Evolutionary conservation across 2,113 vertebrate species (phyloP).

Genomic region (Haemorhous mexicanus): DNA sequence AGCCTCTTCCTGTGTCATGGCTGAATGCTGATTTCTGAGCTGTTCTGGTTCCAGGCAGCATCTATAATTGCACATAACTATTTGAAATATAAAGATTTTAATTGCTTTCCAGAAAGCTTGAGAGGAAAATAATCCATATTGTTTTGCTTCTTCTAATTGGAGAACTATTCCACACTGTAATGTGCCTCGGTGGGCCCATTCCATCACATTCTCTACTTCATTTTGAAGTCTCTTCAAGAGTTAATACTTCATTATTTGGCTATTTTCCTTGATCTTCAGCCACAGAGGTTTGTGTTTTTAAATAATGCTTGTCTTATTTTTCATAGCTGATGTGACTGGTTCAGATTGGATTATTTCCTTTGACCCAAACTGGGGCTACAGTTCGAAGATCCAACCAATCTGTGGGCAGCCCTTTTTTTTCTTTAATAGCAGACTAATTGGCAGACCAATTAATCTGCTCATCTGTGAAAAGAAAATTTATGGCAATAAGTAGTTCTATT

Average conservation of each 20-base stretch:
- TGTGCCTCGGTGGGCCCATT: not conserved
- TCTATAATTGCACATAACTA: not conserved
- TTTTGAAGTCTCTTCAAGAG: not conserved
- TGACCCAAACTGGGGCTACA: conserved; percentile 44
- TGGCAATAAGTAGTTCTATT: conserved; percentile 74
- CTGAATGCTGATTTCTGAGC: conserved; percentile 33
- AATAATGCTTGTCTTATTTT: conserved; percentile 31
- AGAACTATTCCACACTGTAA: not conserved
- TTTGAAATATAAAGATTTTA: conserved; percentile 8
- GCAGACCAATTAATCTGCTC: conserved; percentile 82
- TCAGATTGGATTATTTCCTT: conserved; percentile 53
- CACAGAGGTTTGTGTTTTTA: not conserved
- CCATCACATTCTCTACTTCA: not conserved
- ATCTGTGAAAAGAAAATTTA: conserved; percentile 81
- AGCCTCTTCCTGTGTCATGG: not conserved
- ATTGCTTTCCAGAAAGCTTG: conserved; percentile 6
- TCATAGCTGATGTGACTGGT: conserved; percentile 26
- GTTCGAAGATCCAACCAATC: conserved; percentile 46
- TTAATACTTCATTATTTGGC: not conserved
- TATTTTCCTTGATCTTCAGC: not conserved
- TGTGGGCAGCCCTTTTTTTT: conserved; percentile 53
- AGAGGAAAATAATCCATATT: not conserved
- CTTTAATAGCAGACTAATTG: conserved; percentile 79
- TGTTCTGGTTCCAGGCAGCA: not conserved
- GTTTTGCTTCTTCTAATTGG: conserved; percentile 3